Conservation (phyloP, 2,797 vertebrate genomes). For the Hydrocynus forskahlii region DNA sequence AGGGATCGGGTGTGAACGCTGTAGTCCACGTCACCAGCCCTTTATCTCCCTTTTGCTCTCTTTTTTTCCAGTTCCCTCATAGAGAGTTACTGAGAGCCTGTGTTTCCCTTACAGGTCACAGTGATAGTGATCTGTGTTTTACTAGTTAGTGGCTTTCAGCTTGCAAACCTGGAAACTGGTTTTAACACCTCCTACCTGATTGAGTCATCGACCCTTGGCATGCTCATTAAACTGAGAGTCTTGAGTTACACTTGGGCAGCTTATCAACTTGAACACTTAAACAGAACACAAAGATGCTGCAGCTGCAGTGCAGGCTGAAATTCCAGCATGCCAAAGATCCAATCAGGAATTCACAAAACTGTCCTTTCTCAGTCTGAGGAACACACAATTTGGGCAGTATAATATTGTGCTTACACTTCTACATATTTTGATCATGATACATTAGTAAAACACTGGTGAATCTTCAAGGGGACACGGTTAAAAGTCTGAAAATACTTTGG, state of each 20-base stretch:
- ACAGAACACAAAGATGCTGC: constrained; percentile 8
- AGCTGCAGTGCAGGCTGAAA: constrained; percentile 7
- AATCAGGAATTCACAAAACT: neutral
- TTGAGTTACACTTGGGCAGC: constrained; percentile 31
- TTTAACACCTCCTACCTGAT: constrained; percentile 15
- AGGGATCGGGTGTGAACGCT: constrained; percentile 45
- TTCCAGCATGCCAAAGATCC: neutral
- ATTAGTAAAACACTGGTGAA: no score
- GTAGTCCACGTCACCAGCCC: neutral
- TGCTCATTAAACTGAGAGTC: constrained; percentile 15
- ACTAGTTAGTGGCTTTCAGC: constrained; percentile 2
- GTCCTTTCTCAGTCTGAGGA: neutral
- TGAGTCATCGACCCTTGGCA: constrained; percentile 4
- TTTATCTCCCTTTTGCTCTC: constrained; percentile 17
- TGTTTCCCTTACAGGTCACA: constrained; percentile 25
- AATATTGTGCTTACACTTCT: no score
- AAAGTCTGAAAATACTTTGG: no score
- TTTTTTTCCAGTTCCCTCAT: constrained; percentile 20
- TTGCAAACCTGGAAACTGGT: constrained; percentile 7
- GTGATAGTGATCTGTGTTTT: constrained; percentile 43
- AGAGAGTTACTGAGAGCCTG: neutral
- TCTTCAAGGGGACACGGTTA: no score
- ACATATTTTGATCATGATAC: no score
- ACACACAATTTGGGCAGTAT: neutral
- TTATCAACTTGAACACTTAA: constrained; percentile 24